Percentiles rank a stretch among this genome's conserved stretches.
Evolutionary conservation across 92 coral and sea anemone genomes (phyloP).

Genomic region (Phymanthus crucifer): DNA sequence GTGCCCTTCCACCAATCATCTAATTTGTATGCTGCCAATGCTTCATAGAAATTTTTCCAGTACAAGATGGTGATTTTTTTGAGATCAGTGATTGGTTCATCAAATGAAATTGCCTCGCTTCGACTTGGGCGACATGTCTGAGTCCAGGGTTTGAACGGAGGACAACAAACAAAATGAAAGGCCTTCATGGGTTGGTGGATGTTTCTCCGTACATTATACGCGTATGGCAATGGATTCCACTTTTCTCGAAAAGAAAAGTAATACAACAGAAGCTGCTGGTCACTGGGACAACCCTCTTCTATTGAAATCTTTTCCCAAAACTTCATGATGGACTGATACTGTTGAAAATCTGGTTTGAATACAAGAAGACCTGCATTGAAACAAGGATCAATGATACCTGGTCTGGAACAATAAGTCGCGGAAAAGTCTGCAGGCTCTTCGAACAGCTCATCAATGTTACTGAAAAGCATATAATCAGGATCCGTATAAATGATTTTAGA

Average conservation of each 20-base stretch:
- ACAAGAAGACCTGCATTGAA: conserved; percentile 81
- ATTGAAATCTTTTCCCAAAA: conserved; percentile 34
- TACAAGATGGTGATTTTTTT: conserved; percentile 59
- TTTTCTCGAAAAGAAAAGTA: conserved; percentile 60
- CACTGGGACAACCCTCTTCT: conserved; percentile 57
- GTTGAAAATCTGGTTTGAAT: conserved; percentile 47
- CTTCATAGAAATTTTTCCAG: conserved; percentile 85
- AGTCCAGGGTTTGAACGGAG: conserved; percentile 83
- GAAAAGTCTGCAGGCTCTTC: conserved; percentile 55
- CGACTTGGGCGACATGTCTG: conserved; percentile 68
- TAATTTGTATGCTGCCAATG: conserved; percentile 50
- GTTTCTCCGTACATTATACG: conserved; percentile 71
- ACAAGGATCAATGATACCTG: conserved; percentile 68
- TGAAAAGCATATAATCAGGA: conserved; percentile 66
- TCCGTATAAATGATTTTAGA: conserved; percentile 74
- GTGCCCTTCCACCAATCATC: conserved; percentile 81
- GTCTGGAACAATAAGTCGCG: conserved; percentile 65
- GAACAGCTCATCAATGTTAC: conserved; percentile 76
- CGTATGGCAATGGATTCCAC: conserved; percentile 74
- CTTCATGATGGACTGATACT: conserved; percentile 35
- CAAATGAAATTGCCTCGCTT: conserved; percentile 62
- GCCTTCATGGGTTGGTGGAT: conserved; percentile 75
- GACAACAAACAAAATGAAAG: conserved; percentile 62
- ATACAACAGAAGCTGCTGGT: conserved; percentile 67
- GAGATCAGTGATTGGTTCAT: conserved; percentile 45